Evolutionary conservation across 2,888 invertebrate genomes (phyloP), one percentile per base, ranked within the genome.

Genomic region (Hypena proboscidalis): DNA sequence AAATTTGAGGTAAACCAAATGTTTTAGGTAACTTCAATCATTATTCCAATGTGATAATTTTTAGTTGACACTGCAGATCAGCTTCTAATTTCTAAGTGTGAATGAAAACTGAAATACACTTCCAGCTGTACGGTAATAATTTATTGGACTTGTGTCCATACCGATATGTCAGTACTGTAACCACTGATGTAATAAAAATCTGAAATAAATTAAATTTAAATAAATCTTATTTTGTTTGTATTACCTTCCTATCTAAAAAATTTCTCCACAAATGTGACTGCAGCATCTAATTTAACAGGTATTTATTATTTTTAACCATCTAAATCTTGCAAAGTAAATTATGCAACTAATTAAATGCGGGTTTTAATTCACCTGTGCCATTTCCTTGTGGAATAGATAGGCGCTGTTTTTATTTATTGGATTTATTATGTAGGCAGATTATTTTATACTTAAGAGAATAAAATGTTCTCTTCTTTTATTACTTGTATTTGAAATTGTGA

Each of bases 11-110:
- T 72, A 81, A 85, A 85, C 85, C 88, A 89, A 87, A 87, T 85
- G 81, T 73, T 77, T 57, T 82, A 80, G 80, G 72, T 81, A 77
- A 80, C 80, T 81, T 83, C 80, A 76, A 77, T 68, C 74, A 77
- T 75, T 81, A 81, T 85, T 86, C 80, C 85, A 85, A 76, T 89
- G 88, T 88, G 88, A 88, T 89, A 87, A 83, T 77, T 76, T 50
- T 86, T 74, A 75, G 79, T 85, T 86, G 74, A 82, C 77, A 71
- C 77, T 67, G 73, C 71, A 68, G 58, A 72, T 76, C 76, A 77
- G 79, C 75, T 80, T 76, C 74, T 80, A 50, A 72, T 81, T 79
- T 72, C 73, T 67, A 52, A 75, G 79, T 77, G 75, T 73, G 75
- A 74, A 66, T n/a, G 64, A 64, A 25, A 74, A 70, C 58, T 64